A percentile compares a stretch with the other conserved stretches of the same genome.
Conservation (phyloP, 2,888 invertebrate species). For the Caenorhabditis sp. region DNA sequence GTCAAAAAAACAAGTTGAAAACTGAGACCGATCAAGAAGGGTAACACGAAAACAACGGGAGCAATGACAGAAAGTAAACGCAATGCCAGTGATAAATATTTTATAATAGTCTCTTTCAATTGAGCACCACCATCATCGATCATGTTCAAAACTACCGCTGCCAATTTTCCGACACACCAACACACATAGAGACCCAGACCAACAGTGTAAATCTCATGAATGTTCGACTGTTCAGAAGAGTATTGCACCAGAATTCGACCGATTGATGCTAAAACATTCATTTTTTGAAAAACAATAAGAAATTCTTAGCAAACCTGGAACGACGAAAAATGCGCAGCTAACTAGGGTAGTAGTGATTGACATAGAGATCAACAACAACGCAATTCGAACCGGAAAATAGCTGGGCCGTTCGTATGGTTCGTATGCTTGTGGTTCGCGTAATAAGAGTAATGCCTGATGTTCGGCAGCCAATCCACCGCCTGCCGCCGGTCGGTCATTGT, state of each 20-base stretch:
- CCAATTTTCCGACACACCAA: conserved; percentile 84
- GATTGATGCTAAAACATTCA: conserved; percentile 78
- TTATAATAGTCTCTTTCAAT: not conserved
- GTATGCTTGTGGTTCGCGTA: conserved; percentile 80
- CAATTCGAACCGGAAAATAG: conserved; percentile 78
- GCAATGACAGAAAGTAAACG: conserved; percentile 75
- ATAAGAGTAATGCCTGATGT: conserved; percentile 78
- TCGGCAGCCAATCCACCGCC: conserved; percentile 55
- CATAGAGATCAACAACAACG: conserved; percentile 79
- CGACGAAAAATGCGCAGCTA: conserved; percentile 84
- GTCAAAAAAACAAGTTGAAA: conserved; percentile 88
- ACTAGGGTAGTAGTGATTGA: conserved; percentile 85
- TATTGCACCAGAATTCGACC: conserved; percentile 69
- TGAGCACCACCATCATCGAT: conserved; percentile 9
- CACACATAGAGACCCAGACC: conserved; percentile 93
- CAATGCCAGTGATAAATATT: conserved; percentile 16
- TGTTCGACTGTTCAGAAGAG: conserved; percentile 74
- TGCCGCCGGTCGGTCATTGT: conserved; percentile 9
- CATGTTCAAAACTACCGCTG: conserved; percentile 16
- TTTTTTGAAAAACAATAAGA: not conserved
- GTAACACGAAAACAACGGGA: conserved; percentile 86
- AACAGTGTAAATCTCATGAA: conserved; percentile 82
- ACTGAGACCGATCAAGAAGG: conserved; percentile 87
- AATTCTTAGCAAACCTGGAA: conserved; percentile 75
- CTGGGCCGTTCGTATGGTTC: conserved; percentile 88